phyloP scores from a whole-genome alignment of 2,797 vertebrate species.

The Menidia menidia region DNA sequence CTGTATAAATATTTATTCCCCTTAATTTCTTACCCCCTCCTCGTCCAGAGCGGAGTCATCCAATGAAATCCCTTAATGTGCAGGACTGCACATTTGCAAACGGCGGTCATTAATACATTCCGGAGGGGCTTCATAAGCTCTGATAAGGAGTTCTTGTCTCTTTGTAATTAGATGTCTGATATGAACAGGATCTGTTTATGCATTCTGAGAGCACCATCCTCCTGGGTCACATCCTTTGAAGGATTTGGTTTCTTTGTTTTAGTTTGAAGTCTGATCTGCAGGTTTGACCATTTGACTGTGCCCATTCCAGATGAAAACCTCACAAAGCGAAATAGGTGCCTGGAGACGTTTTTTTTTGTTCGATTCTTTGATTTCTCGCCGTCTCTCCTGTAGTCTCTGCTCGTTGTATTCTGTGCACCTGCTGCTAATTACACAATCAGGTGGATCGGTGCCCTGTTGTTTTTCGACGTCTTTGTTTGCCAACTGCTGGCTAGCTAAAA shows the following conservation, averaged over 20 bases:
- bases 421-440: conserved; percentile 48
- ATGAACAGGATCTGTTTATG: conserved; percentile 1
- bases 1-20: not conserved
- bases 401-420: conserved; percentile 52
- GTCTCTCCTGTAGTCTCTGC: conserved; percentile 20
- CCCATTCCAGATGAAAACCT: not conserved
- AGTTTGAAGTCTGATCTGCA: not conserved
- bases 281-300: not conserved
- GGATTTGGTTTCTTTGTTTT: not conserved
- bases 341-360: conserved; percentile 19
- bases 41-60: not conserved
- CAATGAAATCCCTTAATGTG: not conserved
- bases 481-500: conserved; percentile 17
- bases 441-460: conserved; percentile 41
- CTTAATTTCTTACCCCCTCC: not conserved
- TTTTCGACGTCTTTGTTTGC: conserved; percentile 36
- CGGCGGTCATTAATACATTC: not conserved
- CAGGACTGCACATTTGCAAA: not conserved
- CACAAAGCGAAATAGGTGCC: conserved; percentile 6
- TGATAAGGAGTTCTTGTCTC: not conserved
- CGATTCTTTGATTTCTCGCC: conserved; percentile 11
- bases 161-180: conserved; percentile 6
- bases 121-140: not conserved
- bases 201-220: not conserved
- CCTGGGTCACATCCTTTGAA: not conserved